phyloP scores from a whole-genome alignment of 2,113 vertebrate species.

The Illadopsis cleaveri region DNA sequence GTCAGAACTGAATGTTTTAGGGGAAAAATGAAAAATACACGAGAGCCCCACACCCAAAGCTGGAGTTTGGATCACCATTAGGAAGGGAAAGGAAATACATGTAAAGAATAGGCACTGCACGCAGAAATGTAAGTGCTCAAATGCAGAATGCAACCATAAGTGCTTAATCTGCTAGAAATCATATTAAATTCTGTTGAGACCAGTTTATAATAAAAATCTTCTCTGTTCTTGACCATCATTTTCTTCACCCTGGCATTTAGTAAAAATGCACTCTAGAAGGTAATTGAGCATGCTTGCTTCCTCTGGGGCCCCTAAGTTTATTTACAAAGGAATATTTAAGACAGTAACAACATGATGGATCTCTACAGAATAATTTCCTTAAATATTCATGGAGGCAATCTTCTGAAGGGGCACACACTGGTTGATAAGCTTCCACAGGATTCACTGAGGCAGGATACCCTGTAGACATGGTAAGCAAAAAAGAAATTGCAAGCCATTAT shows the following conservation, averaged over 20 bases:
- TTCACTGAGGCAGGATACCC: not conserved
- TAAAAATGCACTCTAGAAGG: not conserved
- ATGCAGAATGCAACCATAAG: not conserved
- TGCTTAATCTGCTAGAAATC: constrained; percentile 12
- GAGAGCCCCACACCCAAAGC: not conserved
- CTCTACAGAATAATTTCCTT: constrained; percentile 34
- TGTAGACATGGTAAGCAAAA: not conserved
- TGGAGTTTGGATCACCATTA: not conserved
- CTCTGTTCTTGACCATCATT: constrained; percentile 19
- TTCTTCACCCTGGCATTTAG: constrained; percentile 31
- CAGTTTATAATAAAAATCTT: not conserved
- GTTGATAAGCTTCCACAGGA: not conserved
- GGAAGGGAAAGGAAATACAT: constrained; percentile 10
- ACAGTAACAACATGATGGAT: not conserved
- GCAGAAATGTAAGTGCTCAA: constrained; percentile 17
- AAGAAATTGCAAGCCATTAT: not conserved
- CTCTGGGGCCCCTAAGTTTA: constrained; percentile 6
- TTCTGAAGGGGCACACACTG: not conserved
- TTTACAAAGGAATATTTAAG: constrained; percentile 58
- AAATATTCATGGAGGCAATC: constrained; percentile 35
- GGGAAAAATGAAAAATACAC: not conserved
- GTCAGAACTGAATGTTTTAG: constrained; percentile 8
- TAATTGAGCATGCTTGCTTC: constrained; percentile 49
- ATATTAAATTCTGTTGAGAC: not conserved
- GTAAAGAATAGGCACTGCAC: constrained; percentile 10